Evolutionary conservation across 2,888 invertebrate genomes (phyloP), one percentile per base, ranked within the genome.

Genomic region (Dichetophora obliterata): DNA sequence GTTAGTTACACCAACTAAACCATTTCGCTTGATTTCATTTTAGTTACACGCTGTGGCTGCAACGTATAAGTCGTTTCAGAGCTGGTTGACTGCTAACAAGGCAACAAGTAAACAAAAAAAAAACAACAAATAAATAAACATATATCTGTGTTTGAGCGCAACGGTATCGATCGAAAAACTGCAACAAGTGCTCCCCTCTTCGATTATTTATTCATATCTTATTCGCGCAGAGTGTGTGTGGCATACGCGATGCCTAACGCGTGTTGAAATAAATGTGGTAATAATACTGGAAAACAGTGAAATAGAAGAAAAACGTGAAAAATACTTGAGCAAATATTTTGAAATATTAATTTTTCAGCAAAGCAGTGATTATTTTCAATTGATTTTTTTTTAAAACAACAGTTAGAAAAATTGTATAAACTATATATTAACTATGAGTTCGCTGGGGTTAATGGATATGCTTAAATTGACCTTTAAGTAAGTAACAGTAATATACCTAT

Each of bases 401-500:
- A 11, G 3, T 24, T 11, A 34, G 1, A 5, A 73, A 16, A 50
- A 61, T 1, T 22, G 6, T 27, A 11, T 14, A 11, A 27, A 75
- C 72, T 27, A 68, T 5, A 77, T 4, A 0, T 31, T 19, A 74
- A 9, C 24, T 16, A 37, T 86, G 86, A 79, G 69, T 72, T 63
- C 85, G 14, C 77, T 83, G 61, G 81, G 86, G 19, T 82, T 85
- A 37, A 80, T 86, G 82, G 87, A 87, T 82, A 82, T 87, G 80
- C 16, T 86, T 4, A 87, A 85, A 75, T 81, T 86, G 82, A 86
- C 85, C 83, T 85, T 85, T 81, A 87, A 83, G 86, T 86, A 80
- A 86, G 87, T 87, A 11, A n/a, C 34, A 43, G n/a, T 57, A 22
- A 24, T 14, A 22, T 24, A 16, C 14, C 6, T 22, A 6, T 54